A percentile compares a stretch with the other conserved stretches of the same genome.
Conservation (phyloP, 2,888 invertebrate species). For the Priocnemis perturbator region DNA sequence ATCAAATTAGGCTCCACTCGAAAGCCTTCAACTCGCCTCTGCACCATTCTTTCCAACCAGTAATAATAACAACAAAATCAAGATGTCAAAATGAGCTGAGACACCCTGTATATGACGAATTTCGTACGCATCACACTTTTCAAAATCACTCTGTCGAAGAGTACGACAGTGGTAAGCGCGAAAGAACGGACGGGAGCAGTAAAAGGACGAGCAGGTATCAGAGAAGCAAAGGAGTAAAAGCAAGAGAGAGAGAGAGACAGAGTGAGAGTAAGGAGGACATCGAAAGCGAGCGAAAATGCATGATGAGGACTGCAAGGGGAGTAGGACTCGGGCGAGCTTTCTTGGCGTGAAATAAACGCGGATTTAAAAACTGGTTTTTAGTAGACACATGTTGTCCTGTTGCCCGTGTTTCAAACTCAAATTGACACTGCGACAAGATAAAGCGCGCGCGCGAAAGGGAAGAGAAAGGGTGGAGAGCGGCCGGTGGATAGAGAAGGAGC, state of each 20-base stretch:
- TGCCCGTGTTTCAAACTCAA: slow-evolving; percentile 73
- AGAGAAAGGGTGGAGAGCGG: slow-evolving; percentile 25
- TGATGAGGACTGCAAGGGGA: slow-evolving; percentile 3
- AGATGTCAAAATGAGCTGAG: too few relatives aligned
- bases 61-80: too few relatives aligned
- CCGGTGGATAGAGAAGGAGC: slow-evolving; percentile 19
- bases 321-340: slow-evolving; percentile 12
- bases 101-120: too few relatives aligned
- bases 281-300: not conserved
- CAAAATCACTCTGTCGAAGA: too few relatives aligned
- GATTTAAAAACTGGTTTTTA: slow-evolving; percentile 72
- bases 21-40: too few relatives aligned
- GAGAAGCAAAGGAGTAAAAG: too few relatives aligned
- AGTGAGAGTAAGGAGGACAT: slow-evolving; percentile 11
- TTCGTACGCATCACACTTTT: too few relatives aligned
- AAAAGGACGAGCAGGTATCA: not conserved
- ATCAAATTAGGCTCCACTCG: too few relatives aligned
- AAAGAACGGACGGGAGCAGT: not conserved
- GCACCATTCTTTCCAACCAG: too few relatives aligned
- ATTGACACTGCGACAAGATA: slow-evolving; percentile 73
- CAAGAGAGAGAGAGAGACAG: not conserved
- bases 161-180: not conserved
- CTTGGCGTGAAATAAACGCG: slow-evolving; percentile 64
- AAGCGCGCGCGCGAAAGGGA: slow-evolving; percentile 52
- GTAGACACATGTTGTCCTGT: slow-evolving; percentile 73